Percentiles rank a stretch among this genome's conserved stretches.
Evolutionary conservation across 2,888 invertebrate species (phyloP).

Genomic region (Hirtodrosophila histrioides): DNA sequence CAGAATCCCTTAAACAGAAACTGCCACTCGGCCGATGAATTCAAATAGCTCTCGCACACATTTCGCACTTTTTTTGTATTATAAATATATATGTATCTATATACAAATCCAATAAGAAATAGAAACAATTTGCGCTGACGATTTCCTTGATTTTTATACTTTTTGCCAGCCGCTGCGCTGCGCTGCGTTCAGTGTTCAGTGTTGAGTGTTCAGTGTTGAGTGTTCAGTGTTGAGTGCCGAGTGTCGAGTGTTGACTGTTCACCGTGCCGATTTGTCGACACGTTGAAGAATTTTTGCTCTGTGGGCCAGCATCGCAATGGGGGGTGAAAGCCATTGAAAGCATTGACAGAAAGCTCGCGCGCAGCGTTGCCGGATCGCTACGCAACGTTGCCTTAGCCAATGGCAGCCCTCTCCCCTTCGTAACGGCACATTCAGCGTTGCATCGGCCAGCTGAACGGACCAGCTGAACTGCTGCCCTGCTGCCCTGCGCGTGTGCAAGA

Average conservation of each 20-base stretch:
- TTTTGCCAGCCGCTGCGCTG: conserved; percentile 18
- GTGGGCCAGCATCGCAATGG: conserved; percentile 52
- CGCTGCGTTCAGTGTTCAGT: conserved; percentile 16
- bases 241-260: conserved; percentile 30
- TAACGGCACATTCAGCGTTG: conserved; percentile 43
- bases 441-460: conserved; percentile 21
- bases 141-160: neutral
- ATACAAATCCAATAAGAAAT: conserved; percentile 10
- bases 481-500: conserved; percentile 7
- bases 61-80: conserved; percentile 7
- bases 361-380: conserved; percentile 29
- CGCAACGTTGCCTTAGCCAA: no score
- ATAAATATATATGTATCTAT: conserved; percentile 4
- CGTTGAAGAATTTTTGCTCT: conserved; percentile 33
- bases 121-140: conserved; percentile 8
- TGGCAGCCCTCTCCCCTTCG: neutral
- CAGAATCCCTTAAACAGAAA: conserved; percentile 41
- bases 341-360: conserved; percentile 22
- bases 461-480: conserved; percentile 12
- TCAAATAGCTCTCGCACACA: conserved; percentile 3
- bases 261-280: conserved; percentile 24
- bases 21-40: neutral
- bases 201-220: conserved; percentile 9
- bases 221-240: conserved; percentile 11
- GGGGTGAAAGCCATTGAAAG: conserved; percentile 40